Base-by-base conservation (phyloP, 2,797 vertebrate species). In the Platalea minor region DNA sequence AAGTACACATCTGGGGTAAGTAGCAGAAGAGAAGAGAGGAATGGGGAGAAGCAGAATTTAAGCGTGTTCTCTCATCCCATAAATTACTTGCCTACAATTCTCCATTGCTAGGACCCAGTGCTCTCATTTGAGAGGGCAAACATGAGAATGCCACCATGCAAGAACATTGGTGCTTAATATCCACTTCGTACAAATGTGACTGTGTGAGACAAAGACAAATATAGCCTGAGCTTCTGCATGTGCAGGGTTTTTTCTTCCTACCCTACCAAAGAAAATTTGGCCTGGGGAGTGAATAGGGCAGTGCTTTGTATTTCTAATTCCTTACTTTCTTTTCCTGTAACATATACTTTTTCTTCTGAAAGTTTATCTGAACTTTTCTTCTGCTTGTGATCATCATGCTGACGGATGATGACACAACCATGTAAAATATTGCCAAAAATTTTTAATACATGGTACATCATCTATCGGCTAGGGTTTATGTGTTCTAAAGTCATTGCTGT, bases 401-500 rank as follows among this genome's bases (percentile, higher is more conserved):
- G 67, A 53, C 7, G 2, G 57, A 78, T 70, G 74, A 76, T 79
- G 93, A 82, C 63, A 93, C 73, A 88, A 79, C 17, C 0, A 0
- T 20, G 41, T 76, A 91, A 93, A 96, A 93, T 80, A 73, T 46
- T 80, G 81, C 59, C 43, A 39, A 26, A 75, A 65, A 17, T 23
- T 78, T 82, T 87, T 65, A 89, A 70, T 72, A n/a, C 11, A 9
- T 39, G 57, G 24, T 82, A 72, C 63, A 41, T 87, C 63, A 94
- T 82, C 63, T 73, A 35, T 92, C 64, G 68, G 53, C 53, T 35
- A 31, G 46, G 17, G 28, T 70, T 91, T 92, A 23, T 70, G 20
- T 39, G n/a, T 57, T 89, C 80, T 90, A 45, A 92, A 95, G 56
- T 81, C 86, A 75, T 68, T 87, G 79, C 46, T n/a, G 11, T 95